A percentile compares a stretch with the other conserved stretches of the same genome.
These are phyloP conservation scores for Eupsittula cactorum DNA, from an alignment of 2,113 vertebrate genomes.

Conservation along the genomic window DNA sequence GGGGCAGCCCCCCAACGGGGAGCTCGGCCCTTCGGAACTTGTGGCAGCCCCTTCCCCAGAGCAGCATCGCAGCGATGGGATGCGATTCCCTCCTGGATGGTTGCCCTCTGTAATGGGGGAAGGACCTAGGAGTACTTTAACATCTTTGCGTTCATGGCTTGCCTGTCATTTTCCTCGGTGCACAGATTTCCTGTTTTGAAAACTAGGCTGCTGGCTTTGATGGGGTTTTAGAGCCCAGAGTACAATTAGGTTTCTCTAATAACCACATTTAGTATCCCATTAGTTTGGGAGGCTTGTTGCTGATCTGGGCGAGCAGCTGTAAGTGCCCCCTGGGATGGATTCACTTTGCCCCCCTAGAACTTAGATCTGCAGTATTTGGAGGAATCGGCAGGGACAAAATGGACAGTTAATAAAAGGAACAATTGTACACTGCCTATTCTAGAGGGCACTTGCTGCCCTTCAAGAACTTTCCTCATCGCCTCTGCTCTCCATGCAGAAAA, in stretches of 20 bases:
- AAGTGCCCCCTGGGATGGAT: background rate
- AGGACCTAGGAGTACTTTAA: background rate
- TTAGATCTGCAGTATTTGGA: constrained; percentile 6
- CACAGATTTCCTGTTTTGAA: constrained; percentile 36
- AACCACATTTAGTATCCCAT: background rate
- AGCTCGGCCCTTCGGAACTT: background rate
- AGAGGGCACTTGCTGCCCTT: constrained; percentile 71
- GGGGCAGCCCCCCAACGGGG: background rate
- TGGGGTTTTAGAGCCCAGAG: background rate
- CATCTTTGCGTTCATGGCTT: background rate
- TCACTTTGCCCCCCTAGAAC: background rate
- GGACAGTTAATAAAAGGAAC: constrained; percentile 66
- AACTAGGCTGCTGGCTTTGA: constrained; percentile 7
- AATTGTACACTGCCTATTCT: constrained; percentile 53
- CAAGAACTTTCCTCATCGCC: constrained; percentile 66
- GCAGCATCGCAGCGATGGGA: background rate
- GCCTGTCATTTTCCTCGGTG: constrained; percentile 23
- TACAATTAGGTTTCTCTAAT: background rate
- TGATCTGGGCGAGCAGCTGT: background rate
- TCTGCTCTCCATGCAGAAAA: constrained; percentile 43
- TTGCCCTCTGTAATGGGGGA: background rate
- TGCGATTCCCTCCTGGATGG: background rate
- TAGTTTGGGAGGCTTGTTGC: background rate
- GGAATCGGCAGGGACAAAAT: constrained; percentile 60
- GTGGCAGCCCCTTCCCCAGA: background rate